Evolutionary conservation across 2,797 vertebrate species (phyloP).

Genomic region (Erethizon dorsatum): DNA sequence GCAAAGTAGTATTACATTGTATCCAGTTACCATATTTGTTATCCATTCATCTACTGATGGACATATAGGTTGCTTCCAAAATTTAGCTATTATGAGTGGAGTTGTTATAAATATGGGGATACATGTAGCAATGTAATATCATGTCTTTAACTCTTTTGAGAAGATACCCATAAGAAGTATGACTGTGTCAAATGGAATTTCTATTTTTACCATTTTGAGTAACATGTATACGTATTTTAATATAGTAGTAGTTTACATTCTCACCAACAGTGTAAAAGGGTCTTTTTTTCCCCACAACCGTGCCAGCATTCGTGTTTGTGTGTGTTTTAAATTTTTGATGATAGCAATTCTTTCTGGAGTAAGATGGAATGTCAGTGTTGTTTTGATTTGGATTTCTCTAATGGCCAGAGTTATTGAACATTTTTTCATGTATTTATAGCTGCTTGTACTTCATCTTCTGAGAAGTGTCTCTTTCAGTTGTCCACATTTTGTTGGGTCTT

Average conservation of each 20-base stretch:
- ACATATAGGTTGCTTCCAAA: neutral
- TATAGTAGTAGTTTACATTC: neutral
- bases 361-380: neutral
- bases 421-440: neutral
- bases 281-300: neutral
- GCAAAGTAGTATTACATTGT: neutral
- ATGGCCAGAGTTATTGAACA: neutral
- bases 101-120: neutral
- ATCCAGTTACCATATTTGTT: neutral
- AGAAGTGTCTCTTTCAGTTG: neutral
- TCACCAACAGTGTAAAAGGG: neutral
- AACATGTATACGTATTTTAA: neutral
- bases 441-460: neutral
- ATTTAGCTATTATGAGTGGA: neutral
- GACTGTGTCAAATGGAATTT: neutral
- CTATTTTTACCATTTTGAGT: neutral
- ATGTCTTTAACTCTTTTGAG: neutral
- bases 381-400: neutral
- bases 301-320: neutral
- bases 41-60: neutral
- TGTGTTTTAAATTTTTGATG: neutral
- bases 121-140: neutral
- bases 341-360: neutral
- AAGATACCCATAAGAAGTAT: neutral
- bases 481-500: neutral